A percentile compares a stretch with the other conserved stretches of the same genome.
Evolutionary conservation across 2,888 invertebrate genomes (phyloP).

Genomic region (Scaptodrosophila latifasciaeformis): DNA sequence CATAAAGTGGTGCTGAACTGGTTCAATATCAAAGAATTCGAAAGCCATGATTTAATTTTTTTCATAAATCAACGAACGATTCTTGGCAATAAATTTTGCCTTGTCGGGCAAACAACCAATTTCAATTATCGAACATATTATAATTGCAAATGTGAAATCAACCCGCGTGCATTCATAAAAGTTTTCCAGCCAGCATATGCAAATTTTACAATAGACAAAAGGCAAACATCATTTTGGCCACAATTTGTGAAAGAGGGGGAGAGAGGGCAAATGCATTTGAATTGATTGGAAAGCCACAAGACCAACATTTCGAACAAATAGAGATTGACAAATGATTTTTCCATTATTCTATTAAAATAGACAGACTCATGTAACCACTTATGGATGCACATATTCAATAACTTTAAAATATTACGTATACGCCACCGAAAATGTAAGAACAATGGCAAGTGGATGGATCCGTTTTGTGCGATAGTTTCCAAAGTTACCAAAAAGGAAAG

Average conservation of each 20-base stretch:
- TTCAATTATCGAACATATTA: conserved; percentile 41
- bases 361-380: too few relatives aligned
- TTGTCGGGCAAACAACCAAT: conserved; percentile 16
- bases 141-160: conserved; percentile 19
- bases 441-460: too few relatives aligned
- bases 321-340: neutral
- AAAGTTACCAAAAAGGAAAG: too few relatives aligned
- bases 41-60: too few relatives aligned
- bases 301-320: neutral
- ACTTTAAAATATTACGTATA: neutral
- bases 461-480: too few relatives aligned
- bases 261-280: neutral
- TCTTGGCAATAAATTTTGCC: too few relatives aligned
- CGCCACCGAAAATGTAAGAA: neutral
- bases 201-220: conserved; percentile 26
- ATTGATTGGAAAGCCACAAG: conserved; percentile 1
- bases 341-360: neutral
- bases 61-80: too few relatives aligned
- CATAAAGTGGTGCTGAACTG: too few relatives aligned
- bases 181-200: conserved; percentile 27
- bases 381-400: too few relatives aligned
- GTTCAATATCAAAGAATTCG: too few relatives aligned
- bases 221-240: conserved; percentile 25
- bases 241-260: neutral
- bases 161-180: conserved; percentile 6